Evolutionary conservation across 2,797 vertebrate genomes (phyloP).

Genomic region (Echeneis naucrates): DNA sequence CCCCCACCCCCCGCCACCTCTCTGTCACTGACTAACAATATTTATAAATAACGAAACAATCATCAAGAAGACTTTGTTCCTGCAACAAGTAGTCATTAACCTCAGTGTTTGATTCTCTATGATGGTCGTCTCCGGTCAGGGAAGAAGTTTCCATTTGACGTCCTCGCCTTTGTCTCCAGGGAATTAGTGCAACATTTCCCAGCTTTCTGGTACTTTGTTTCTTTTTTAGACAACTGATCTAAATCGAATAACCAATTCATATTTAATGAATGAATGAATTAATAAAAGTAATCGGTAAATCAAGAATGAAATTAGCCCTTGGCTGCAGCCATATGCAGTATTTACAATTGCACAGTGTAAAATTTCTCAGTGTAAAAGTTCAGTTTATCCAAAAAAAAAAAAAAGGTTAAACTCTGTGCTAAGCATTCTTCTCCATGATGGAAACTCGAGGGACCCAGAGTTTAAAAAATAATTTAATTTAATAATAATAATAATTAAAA

Average conservation of each 20-base stretch:
- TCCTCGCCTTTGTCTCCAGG: neutral
- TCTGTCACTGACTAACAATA: too few relatives aligned
- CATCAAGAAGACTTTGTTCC: too few relatives aligned
- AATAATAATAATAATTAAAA: too few relatives aligned
- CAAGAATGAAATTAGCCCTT: neutral
- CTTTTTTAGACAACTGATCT: too few relatives aligned
- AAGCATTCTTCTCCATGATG: neutral
- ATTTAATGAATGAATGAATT: too few relatives aligned
- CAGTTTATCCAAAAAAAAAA: neutral
- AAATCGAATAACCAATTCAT: neutral
- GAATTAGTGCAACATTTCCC: neutral
- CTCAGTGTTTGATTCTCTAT: neutral
- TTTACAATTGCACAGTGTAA: neutral
- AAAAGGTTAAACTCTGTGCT: neutral
- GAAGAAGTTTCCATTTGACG: neutral
- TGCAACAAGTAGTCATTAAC: neutral
- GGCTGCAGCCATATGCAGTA: neutral
- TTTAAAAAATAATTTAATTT: too few relatives aligned
- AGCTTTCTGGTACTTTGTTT: neutral
- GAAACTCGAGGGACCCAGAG: neutral
- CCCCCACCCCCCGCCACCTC: slow-evolving; percentile 8
- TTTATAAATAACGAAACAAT: too few relatives aligned
- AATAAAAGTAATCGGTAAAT: neutral
- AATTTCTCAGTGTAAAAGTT: neutral
- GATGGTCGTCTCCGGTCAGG: neutral